Percentiles rank a stretch among this genome's conserved stretches.
phyloP scores from a whole-genome alignment of 2,113 vertebrate species.

The Barnardius zonarius region DNA sequence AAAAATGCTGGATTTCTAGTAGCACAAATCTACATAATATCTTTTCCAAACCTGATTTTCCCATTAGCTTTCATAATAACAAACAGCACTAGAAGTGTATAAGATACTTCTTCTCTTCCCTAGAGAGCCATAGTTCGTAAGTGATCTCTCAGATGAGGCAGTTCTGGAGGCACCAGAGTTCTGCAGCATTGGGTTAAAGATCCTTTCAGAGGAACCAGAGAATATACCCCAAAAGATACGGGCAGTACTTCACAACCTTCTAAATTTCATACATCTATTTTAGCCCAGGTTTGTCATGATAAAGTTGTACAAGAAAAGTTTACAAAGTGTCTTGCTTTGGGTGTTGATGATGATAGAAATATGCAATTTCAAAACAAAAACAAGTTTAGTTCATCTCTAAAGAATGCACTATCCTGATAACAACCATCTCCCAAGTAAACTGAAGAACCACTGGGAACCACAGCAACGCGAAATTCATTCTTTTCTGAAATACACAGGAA shows the following conservation, averaged over 20 bases:
- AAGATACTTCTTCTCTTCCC: slow-evolving; percentile 7
- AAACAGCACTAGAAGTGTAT: background rate
- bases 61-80: slow-evolving; percentile 24
- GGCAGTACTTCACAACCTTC: background rate
- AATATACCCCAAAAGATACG: background rate
- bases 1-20: background rate
- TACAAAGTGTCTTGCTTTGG: background rate
- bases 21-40: background rate
- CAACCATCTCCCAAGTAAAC: slow-evolving; percentile 39
- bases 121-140: background rate
- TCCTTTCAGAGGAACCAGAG: background rate
- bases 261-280: background rate
- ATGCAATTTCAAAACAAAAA: slow-evolving; percentile 14
- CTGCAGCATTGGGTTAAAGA: background rate
- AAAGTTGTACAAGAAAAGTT: background rate
- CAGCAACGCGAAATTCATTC: slow-evolving; percentile 48
- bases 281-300: background rate
- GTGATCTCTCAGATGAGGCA: slow-evolving; percentile 25
- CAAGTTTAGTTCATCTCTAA: slow-evolving; percentile 21
- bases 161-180: background rate
- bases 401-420: slow-evolving; percentile 40
- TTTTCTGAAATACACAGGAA: slow-evolving; percentile 60
- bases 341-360: background rate
- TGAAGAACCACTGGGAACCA: slow-evolving; percentile 29
- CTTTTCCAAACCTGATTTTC: slow-evolving; percentile 29